These are phyloP conservation scores for Illadopsis cleaveri DNA, from an alignment of 2,113 vertebrate species.

Conservation along the genomic window DNA sequence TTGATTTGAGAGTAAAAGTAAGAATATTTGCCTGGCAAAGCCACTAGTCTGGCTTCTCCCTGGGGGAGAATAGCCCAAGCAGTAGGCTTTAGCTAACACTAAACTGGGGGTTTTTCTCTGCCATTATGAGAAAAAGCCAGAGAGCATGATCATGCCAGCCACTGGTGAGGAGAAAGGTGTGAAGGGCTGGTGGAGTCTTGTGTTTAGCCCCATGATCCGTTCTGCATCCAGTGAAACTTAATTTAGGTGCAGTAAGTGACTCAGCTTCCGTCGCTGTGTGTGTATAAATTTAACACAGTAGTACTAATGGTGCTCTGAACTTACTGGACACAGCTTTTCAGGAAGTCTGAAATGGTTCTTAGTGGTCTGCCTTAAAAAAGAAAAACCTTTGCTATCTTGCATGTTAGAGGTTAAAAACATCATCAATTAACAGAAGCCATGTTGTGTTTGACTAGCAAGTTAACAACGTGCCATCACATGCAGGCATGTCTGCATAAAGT, in stretches of 20 bases:
- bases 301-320: neutral
- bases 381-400: neutral
- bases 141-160: neutral
- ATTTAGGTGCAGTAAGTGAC: neutral
- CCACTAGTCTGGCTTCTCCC: neutral
- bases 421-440: neutral
- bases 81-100: neutral
- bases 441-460: neutral
- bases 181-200: neutral
- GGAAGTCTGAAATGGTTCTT: neutral
- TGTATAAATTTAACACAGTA: neutral
- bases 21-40: neutral
- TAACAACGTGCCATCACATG: neutral
- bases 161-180: neutral
- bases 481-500: neutral
- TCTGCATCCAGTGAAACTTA: neutral
- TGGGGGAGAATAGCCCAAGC: neutral
- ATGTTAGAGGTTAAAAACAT: neutral
- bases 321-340: neutral
- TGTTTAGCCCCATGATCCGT: neutral
- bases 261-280: accelerated
- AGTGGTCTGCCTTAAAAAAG: neutral
- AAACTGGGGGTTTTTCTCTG: neutral
- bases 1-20: neutral
- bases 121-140: neutral